Conservation (phyloP, 2,888 invertebrate species). For the Clunio marinus region DNA sequence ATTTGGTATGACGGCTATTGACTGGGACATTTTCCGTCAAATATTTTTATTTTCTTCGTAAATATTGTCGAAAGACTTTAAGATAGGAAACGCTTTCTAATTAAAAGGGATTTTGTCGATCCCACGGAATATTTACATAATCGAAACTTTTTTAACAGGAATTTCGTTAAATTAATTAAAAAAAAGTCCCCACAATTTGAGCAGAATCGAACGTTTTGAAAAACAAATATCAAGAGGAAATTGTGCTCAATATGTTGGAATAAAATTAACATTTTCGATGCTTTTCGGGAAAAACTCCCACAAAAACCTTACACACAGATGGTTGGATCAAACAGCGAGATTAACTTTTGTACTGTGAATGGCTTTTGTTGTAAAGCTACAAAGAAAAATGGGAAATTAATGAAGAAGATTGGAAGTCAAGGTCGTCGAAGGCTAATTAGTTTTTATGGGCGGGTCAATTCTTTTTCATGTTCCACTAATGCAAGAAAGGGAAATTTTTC, state of each 20-base stretch:
- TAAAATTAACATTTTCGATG: background rate
- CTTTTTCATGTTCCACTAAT: too few species aligned
- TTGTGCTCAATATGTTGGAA: background rate
- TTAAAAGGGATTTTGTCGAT: conserved; percentile 1
- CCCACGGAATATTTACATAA: conserved; percentile 2
- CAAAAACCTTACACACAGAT: background rate
- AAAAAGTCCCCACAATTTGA: background rate
- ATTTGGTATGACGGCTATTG: conserved; percentile 8
- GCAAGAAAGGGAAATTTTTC: too few species aligned
- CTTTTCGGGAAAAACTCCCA: too few species aligned
- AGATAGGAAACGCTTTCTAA: background rate
- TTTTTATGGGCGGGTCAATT: conserved; percentile 3
- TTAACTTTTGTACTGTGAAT: background rate
- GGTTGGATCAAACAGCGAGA: too few species aligned
- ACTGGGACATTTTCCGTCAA: background rate
- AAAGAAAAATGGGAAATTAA: background rate
- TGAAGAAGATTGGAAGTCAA: too few species aligned
- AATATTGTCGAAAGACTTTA: conserved; percentile 5
- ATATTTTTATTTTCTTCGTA: background rate
- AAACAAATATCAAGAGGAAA: background rate
- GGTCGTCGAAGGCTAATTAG: conserved; percentile 1
- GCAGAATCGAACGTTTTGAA: background rate
- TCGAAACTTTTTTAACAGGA: background rate
- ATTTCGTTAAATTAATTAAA: background rate
- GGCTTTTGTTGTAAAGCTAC: background rate